Percentiles rank a stretch among this genome's conserved stretches.
phyloP scores from a whole-genome alignment of 2,888 invertebrate species.

The Mythimna pallens region DNA sequence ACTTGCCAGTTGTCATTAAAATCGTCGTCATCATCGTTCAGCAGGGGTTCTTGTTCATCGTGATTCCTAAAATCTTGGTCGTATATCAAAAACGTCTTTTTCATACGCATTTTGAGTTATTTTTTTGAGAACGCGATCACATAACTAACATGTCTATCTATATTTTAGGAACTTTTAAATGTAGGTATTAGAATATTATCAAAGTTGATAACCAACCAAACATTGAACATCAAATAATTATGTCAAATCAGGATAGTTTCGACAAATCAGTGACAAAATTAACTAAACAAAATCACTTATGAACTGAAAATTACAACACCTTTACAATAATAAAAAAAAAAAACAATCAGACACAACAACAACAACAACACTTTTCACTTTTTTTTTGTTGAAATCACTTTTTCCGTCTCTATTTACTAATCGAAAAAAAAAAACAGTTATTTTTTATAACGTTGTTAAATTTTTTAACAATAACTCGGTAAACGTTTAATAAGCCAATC shows the following conservation, averaged over 20 bases:
- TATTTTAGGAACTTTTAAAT: neutral
- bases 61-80: constrained; percentile 72
- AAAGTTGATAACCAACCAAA: neutral
- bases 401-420: neutral
- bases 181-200: neutral
- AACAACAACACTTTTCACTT: too few species aligned
- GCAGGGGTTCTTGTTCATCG: constrained; percentile 76
- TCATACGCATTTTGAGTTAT: constrained; percentile 79
- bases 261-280: neutral
- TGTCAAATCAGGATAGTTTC: neutral
- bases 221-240: neutral
- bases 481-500: constrained; percentile 59
- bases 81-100: constrained; percentile 80
- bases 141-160: neutral
- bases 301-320: neutral
- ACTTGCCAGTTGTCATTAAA: constrained; percentile 78
- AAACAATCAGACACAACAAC: neutral
- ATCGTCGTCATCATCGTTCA: constrained; percentile 68
- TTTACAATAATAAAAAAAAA: neutral
- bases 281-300: neutral
- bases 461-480: constrained; percentile 17
- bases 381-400: neutral
- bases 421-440: neutral
- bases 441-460: neutral
- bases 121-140: neutral